A percentile compares a stretch with the other conserved stretches of the same genome.
Conservation (phyloP, 2,888 invertebrate species). For the Mongoloraphidia duomilia region DNA sequence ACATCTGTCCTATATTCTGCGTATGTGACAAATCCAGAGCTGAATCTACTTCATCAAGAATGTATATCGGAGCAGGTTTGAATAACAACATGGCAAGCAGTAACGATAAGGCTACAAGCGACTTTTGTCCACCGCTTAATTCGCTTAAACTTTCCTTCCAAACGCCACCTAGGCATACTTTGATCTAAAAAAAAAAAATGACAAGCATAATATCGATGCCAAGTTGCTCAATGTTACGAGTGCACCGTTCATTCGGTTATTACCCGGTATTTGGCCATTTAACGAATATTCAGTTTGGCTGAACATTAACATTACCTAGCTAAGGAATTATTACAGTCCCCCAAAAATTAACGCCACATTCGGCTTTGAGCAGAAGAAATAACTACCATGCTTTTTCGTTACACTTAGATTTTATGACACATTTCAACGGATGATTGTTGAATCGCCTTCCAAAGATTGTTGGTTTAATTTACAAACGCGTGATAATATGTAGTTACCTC, state of each 20-base stretch:
- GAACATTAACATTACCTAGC: no score
- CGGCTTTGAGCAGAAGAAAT: no score
- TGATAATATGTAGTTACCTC: constrained; percentile 48
- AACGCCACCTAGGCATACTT: constrained; percentile 79
- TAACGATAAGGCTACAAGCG: constrained; percentile 88
- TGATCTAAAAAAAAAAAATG: constrained; percentile 33
- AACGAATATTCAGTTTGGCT: no score
- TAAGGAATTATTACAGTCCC: no score
- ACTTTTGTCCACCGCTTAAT: constrained; percentile 92
- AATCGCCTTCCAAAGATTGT: no score
- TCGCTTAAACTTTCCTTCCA: constrained; percentile 96
- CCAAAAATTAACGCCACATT: no score
- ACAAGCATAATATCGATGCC: not conserved
- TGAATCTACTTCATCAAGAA: constrained; percentile 97
- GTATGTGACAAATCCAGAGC: constrained; percentile 96
- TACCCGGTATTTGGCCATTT: no score
- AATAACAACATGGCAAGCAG: constrained; percentile 93
- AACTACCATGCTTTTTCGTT: no score
- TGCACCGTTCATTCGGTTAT: no score
- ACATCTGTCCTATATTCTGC: constrained; percentile 95
- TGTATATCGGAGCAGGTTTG: constrained; percentile 96
- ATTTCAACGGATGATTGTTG: no score
- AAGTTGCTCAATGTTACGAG: no score
- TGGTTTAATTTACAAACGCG: not conserved
- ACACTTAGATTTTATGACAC: no score